A percentile compares a stretch with the other conserved stretches of the same genome.
phyloP scores from a whole-genome alignment of 2,113 vertebrate genomes.

The Atractosteus spatula region DNA sequence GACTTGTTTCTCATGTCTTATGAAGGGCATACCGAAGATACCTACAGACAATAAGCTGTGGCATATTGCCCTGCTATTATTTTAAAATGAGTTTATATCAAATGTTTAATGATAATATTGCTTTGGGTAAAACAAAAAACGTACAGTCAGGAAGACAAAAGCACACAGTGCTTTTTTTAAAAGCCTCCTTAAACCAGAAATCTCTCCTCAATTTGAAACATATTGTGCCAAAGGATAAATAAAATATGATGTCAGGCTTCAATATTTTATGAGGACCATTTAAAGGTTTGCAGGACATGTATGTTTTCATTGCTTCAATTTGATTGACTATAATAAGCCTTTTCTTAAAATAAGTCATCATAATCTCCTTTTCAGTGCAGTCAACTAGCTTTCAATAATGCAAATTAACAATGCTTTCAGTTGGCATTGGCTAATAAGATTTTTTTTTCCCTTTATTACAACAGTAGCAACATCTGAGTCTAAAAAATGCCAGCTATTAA shows the following conservation, averaged over 20 bases:
- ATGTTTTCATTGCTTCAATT: conserved; percentile 27
- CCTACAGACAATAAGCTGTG: no score
- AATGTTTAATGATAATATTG: no score
- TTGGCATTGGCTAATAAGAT: neutral
- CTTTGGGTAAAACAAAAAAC: no score
- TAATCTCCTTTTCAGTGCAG: conserved; percentile 10
- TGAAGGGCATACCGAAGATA: no score
- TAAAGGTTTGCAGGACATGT: neutral
- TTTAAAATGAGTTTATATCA: no score
- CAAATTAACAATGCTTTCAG: conserved; percentile 10
- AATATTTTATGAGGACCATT: conserved; percentile 2
- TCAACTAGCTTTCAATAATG: conserved; percentile 11
- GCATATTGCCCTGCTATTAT: no score
- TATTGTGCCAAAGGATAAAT: neutral
- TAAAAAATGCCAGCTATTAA: no score
- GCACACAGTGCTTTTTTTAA: neutral
- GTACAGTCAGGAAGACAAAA: neutral
- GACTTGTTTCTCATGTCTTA: no score
- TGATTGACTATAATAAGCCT: conserved; percentile 34
- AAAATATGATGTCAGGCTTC: conserved; percentile 1
- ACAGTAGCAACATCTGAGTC: neutral
- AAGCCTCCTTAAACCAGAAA: neutral
- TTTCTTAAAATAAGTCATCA: conserved; percentile 18
- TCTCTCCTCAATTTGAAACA: no score
- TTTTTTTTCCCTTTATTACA: neutral